Percentiles rank a stretch among this genome's conserved stretches.
These are phyloP conservation scores for Ryuthela nishihirai DNA, from an alignment of 2,888 invertebrate species.

Conservation along the genomic window DNA sequence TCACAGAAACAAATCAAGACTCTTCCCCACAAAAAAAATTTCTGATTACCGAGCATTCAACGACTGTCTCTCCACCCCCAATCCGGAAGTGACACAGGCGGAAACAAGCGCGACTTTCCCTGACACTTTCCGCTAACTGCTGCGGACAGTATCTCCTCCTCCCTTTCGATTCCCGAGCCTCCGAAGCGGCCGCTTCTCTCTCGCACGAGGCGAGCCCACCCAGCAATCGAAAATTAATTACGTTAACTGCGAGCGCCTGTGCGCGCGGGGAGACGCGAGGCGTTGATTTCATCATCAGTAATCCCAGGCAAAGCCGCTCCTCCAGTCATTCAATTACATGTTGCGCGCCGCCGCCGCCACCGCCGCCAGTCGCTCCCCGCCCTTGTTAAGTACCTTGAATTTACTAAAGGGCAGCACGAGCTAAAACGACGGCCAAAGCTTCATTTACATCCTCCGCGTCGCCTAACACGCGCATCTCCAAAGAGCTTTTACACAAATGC, in stretches of 20 bases:
- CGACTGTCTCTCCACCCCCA: too few relatives aligned
- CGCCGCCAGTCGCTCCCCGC: background rate
- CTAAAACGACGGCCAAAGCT: slow-evolving; percentile 12
- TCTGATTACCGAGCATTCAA: too few relatives aligned
- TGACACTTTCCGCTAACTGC: too few relatives aligned
- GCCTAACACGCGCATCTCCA: background rate
- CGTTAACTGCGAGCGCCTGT: too few relatives aligned
- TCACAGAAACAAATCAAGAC: too few relatives aligned
- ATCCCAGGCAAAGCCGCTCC: slow-evolving; percentile 31
- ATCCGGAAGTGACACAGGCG: too few relatives aligned
- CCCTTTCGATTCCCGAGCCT: too few relatives aligned
- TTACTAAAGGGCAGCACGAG: slow-evolving; percentile 19
- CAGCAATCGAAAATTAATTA: slow-evolving; percentile 39
- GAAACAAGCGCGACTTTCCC: too few relatives aligned
- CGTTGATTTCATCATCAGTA: slow-evolving; percentile 39
- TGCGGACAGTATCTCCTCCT: too few relatives aligned
- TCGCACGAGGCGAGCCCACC: background rate
- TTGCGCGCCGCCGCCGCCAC: background rate
- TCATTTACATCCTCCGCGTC: slow-evolving; percentile 33
- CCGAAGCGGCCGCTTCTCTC: too few relatives aligned
- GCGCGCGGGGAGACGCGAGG: slow-evolving; percentile 35
- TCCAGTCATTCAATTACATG: slow-evolving; percentile 17
- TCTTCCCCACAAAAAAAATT: too few relatives aligned
- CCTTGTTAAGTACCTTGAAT: slow-evolving; percentile 38
- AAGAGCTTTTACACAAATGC: slow-evolving; percentile 31